These are phyloP conservation scores for Actinernus sp. DNA, from an alignment of 92 coral and sea anemone species.

Conservation along the genomic window DNA sequence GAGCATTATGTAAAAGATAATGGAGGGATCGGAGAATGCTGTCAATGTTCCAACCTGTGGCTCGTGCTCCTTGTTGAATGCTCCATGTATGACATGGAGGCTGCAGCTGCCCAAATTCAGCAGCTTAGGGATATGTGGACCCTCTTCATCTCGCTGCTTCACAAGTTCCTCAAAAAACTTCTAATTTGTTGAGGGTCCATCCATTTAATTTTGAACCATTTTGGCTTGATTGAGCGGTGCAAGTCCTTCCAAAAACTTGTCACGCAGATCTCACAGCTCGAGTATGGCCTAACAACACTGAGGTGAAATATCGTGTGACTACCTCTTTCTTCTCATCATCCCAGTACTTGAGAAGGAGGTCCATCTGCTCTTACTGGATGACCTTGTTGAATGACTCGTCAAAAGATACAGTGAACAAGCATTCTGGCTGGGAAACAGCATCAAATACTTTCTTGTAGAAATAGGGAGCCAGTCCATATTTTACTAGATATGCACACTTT, in stretches of 20 bases:
- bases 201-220: conserved; percentile 70
- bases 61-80: conserved; percentile 52
- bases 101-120: conserved; percentile 63
- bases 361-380: too few relatives aligned
- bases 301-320: conserved; percentile 29
- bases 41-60: conserved; percentile 62
- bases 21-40: conserved; percentile 45
- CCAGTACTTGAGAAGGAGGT: too few relatives aligned
- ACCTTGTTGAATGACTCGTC: too few relatives aligned
- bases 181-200: conserved; percentile 60
- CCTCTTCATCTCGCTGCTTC: conserved; percentile 40
- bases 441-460: too few relatives aligned
- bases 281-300: conserved; percentile 51
- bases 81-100: conserved; percentile 56
- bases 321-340: conserved; percentile 41
- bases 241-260: too few relatives aligned
- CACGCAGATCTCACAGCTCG: conserved; percentile 39
- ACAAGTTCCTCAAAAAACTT: conserved; percentile 36
- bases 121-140: conserved; percentile 31
- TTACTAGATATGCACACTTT: conserved; percentile 38
- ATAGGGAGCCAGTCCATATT: too few relatives aligned
- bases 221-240: too few relatives aligned
- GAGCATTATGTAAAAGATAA: conserved; percentile 68
- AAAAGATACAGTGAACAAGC: too few relatives aligned
- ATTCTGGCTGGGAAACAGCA: too few relatives aligned